Percentiles rank a stretch among this genome's conserved stretches.
Evolutionary conservation across 2,113 vertebrate genomes (phyloP).

Genomic region (Syrrhaptes paradoxus): DNA sequence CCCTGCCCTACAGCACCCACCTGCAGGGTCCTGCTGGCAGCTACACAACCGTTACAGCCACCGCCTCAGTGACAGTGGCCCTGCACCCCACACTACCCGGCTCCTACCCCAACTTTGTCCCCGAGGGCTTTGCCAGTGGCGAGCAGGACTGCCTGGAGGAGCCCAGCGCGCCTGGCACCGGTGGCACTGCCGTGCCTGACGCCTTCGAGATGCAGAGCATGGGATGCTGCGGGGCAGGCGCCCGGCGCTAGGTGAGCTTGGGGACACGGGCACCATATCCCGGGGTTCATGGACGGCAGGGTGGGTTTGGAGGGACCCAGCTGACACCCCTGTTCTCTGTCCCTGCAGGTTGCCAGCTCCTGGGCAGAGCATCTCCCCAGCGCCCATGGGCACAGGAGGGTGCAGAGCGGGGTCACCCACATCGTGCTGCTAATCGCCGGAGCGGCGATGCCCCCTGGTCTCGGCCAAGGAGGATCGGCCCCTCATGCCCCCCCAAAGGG

Average conservation of each 20-base stretch:
- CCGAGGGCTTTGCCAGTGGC: constrained; percentile 80
- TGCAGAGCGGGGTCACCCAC: constrained; percentile 1
- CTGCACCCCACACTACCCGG: constrained; percentile 91
- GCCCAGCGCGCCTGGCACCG: constrained; percentile 52
- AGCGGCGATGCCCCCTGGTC: neutral
- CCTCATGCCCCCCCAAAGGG: neutral
- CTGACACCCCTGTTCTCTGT: neutral
- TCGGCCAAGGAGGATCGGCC: neutral
- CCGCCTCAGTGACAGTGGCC: constrained; percentile 92
- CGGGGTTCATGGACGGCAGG: rapidly evolving
- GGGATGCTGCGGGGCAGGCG: constrained; percentile 9
- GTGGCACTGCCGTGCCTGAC: neutral
- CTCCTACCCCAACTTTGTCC: constrained; percentile 83
- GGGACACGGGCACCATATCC: rapidly evolving
- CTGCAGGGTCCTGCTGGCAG: constrained; percentile 72
- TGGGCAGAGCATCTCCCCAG: constrained; percentile 8
- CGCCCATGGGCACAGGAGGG: neutral
- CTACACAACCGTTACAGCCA: constrained; percentile 89
- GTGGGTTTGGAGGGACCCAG: neutral
- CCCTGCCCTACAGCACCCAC: constrained; percentile 74
- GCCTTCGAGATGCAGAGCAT: constrained; percentile 83
- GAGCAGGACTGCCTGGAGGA: constrained; percentile 81
- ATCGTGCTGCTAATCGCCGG: constrained; percentile 36
- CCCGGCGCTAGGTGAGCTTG: constrained; percentile 41
- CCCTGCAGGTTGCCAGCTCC: neutral